Evolutionary conservation across 2,113 vertebrate species (phyloP).

Genomic region (Aldabrachelys gigantea): DNA sequence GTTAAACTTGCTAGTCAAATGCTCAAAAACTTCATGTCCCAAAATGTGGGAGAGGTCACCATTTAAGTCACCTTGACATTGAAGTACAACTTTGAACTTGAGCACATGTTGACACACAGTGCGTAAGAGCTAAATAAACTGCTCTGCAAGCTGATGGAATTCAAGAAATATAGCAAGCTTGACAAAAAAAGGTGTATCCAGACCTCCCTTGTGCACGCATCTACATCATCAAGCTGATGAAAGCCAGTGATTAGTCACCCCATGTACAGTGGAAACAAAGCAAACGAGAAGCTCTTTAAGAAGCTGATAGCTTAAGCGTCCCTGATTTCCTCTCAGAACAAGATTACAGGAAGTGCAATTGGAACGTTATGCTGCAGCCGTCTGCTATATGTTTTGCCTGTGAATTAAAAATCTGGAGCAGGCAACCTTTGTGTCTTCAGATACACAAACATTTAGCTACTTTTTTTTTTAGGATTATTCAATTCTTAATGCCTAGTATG

Average conservation of each 20-base stretch:
- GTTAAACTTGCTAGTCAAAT: not conserved
- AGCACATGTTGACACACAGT: not conserved
- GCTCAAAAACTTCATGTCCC: not conserved
- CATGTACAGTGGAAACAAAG: not conserved
- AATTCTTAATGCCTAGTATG: not conserved
- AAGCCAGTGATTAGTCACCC: not conserved
- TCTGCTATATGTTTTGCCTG: not conserved
- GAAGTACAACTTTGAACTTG: not conserved
- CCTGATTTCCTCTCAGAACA: not conserved
- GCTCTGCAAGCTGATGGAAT: not conserved
- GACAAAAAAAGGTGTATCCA: not conserved
- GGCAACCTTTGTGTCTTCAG: not conserved
- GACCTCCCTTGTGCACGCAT: not conserved
- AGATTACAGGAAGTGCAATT: not conserved
- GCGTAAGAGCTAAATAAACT: not conserved
- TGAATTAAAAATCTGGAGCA: not conserved
- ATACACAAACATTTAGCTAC: not conserved
- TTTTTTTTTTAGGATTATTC: not conserved
- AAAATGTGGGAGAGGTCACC: not conserved
- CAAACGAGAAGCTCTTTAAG: not conserved
- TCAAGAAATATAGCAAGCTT: not conserved
- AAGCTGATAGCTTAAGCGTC: accelerated
- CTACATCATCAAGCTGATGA: not conserved
- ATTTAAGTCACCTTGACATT: not conserved
- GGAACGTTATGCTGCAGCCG: not conserved